These are phyloP conservation scores for Sebastes matsubarae DNA, from an alignment of 2,797 vertebrate genomes.

Conservation along the genomic window DNA sequence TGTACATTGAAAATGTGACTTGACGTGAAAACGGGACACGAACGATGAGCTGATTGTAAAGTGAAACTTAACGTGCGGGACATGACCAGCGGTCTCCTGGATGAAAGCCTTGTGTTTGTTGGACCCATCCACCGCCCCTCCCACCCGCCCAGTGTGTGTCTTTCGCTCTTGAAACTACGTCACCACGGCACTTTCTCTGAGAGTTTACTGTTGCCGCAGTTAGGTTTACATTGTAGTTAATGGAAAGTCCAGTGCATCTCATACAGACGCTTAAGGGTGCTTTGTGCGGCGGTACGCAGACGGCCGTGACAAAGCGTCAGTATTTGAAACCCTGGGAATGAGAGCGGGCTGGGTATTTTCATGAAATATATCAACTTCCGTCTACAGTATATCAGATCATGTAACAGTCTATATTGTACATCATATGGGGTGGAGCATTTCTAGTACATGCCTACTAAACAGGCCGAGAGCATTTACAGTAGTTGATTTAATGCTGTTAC, in stretches of 20 bases:
- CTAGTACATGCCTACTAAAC: background rate
- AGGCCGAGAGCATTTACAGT: background rate
- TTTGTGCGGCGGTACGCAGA: background rate
- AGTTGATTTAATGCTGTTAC: background rate
- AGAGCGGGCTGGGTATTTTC: too few species aligned
- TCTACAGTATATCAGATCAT: background rate
- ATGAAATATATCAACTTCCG: too few species aligned
- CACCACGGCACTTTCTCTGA: too few species aligned
- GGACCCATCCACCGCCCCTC: too few species aligned
- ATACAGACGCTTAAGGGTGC: background rate
- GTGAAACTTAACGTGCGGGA: too few species aligned
- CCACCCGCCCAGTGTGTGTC: too few species aligned
- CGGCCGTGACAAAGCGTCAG: background rate
- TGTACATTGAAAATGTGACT: background rate
- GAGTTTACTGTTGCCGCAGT: too few species aligned
- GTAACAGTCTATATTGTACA: background rate
- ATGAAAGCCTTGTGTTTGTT: too few species aligned
- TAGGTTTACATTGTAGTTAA: background rate
- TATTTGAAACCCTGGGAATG: background rate
- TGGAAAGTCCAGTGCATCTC: too few species aligned
- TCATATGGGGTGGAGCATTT: background rate
- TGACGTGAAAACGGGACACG: background rate
- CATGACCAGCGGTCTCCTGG: too few species aligned
- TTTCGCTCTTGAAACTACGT: too few species aligned
- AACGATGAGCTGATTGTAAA: too few species aligned